A percentile compares a stretch with the other conserved stretches of the same genome.
Conservation (phyloP, 2,797 vertebrate species). For the Typhlichthys eigenmanni region DNA sequence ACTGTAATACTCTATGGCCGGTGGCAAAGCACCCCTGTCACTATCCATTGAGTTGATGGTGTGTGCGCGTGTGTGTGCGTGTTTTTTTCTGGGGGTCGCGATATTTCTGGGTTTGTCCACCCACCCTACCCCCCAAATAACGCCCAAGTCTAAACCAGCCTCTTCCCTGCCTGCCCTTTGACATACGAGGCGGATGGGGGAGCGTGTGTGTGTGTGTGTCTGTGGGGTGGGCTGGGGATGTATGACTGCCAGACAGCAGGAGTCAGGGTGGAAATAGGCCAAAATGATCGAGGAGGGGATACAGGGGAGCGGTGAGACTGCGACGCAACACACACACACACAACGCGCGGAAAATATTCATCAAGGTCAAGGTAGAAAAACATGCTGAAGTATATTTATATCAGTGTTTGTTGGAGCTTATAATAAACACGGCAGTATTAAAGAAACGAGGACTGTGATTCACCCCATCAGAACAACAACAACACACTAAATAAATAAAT, state of each 20-base stretch:
- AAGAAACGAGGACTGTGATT: slow-evolving; percentile 44
- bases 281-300: slow-evolving; percentile 69
- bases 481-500: not conserved
- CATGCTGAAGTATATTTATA: slow-evolving; percentile 27
- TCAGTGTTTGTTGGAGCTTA: slow-evolving; percentile 15
- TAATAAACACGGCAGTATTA: slow-evolving; percentile 35
- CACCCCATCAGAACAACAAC: slow-evolving; percentile 33
- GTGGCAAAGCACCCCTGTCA: slow-evolving; percentile 68
- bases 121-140: slow-evolving; percentile 66
- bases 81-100: slow-evolving; percentile 10
- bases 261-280: slow-evolving; percentile 72
- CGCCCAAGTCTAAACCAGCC: slow-evolving; percentile 63
- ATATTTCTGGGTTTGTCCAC: slow-evolving; percentile 55
- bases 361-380: slow-evolving; percentile 40
- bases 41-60: slow-evolving; percentile 62
- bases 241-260: slow-evolving; percentile 64
- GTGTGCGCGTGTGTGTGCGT: slow-evolving; percentile 22
- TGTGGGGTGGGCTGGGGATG: slow-evolving; percentile 65
- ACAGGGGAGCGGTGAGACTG: slow-evolving; percentile 32
- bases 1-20: slow-evolving; percentile 69
- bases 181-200: slow-evolving; percentile 61
- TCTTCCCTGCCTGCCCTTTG: slow-evolving; percentile 62
- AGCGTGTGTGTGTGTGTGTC: not conserved
- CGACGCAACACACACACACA: slow-evolving; percentile 14
- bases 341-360: slow-evolving; percentile 12